Base-by-base conservation (phyloP, 2,888 invertebrate genomes). In the Priocnemis perturbator region DNA sequence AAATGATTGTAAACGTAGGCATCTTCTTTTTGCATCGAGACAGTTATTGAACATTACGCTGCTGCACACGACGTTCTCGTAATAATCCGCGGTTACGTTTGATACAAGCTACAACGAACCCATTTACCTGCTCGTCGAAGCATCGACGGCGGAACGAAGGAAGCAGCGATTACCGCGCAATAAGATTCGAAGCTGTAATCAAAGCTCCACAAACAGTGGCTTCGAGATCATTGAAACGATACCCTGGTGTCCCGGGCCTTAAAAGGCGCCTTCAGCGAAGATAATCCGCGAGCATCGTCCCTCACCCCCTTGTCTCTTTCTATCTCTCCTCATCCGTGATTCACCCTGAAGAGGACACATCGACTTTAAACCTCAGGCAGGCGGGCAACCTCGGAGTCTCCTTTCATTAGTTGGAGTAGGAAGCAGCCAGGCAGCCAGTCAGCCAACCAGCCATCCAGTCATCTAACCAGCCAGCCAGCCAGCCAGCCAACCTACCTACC, bases 391-490 rank as follows among this genome's bases (percentile, higher is more conserved):
- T 75, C 69, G 82, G 85, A 87, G 86, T 87, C 87, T 88, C 87
- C 86, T 88, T 88, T 89, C 88, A 89, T 89, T 89, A 89, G 87
- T 86, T 83, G 88, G 81, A 88, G 88, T 88, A 86, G 85, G 79
- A 82, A 79, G 80, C 80, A 83, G 79, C 77, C 81, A 83, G 74
- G 77, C 81, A 83, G 78, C 81, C 82, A 83, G 73, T 82, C 74
- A 64, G 76, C 81, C 84, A 76, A 77, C 85, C 84, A 84, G 79
- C 84, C 82, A 86, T 83, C 85, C 85, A 80, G 78, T 81, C 80
- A 83, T 82, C 84, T 85, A 83, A 74, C 74, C 77, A 77, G 72
- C 74, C 74, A 80, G 76, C 77, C 74, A 76, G 14, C 50, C 50
- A 50, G 19, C 50, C 50, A 50, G 19, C 50, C 50, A 50, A n/a